Percentiles rank a stretch among this genome's conserved stretches.
Evolutionary conservation across 2,888 invertebrate genomes (phyloP).

Genomic region (Doris montereyensis): DNA sequence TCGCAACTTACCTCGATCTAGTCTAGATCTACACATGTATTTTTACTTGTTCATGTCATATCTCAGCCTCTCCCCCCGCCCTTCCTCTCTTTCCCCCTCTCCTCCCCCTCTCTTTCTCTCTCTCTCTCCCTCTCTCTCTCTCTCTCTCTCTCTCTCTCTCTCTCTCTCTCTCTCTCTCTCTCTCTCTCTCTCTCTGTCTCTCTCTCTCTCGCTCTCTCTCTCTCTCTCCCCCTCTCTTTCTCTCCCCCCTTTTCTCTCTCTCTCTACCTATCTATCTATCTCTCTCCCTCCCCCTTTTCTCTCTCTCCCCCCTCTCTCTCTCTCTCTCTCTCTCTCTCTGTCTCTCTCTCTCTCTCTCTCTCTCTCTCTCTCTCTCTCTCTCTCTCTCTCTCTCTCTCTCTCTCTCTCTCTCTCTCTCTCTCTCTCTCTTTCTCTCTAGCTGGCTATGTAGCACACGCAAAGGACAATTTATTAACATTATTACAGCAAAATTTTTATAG

Average conservation of each 20-base stretch:
- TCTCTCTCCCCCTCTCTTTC: background rate
- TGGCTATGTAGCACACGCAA: too few species aligned
- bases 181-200: background rate
- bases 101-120: background rate
- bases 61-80: background rate
- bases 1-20: too few species aligned
- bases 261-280: too few species aligned
- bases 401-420: background rate
- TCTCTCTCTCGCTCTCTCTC: too few species aligned
- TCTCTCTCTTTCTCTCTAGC: background rate
- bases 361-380: background rate
- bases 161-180: conserved; percentile 8
- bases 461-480: too few species aligned
- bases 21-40: too few species aligned
- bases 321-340: background rate
- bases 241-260: background rate
- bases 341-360: background rate
- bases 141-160: conserved; percentile 18
- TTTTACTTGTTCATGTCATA: too few species aligned
- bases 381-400: background rate
- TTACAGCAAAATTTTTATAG: background rate
- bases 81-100: background rate
- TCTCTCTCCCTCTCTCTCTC: background rate
- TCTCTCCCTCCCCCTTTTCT: background rate
- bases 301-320: background rate